A percentile compares a stretch with the other conserved stretches of the same genome.
These are phyloP conservation scores for Caenorhabditis sulstoni DNA, from an alignment of 2,888 invertebrate genomes.

Conservation along the genomic window DNA sequence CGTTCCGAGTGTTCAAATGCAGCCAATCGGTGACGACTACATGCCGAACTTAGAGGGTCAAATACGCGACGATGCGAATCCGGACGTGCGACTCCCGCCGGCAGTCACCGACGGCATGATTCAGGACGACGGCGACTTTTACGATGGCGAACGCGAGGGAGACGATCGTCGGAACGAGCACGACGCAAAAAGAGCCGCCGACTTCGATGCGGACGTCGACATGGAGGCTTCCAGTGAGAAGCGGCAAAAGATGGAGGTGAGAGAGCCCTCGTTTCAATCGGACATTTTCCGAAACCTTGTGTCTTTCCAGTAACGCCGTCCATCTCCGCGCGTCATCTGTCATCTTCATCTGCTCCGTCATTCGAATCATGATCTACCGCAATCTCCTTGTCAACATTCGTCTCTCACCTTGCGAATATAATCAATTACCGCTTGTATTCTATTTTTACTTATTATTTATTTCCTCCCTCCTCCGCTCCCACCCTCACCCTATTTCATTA, in stretches of 20 bases:
- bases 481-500: slow-evolving; percentile 1
- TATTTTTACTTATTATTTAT: no score
- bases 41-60: slow-evolving; percentile 66
- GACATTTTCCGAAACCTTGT: not conserved
- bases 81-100: slow-evolving; percentile 66
- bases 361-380: no score
- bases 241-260: slow-evolving; percentile 20
- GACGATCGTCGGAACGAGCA: slow-evolving; percentile 68
- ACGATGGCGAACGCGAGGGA: slow-evolving; percentile 69
- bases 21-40: slow-evolving; percentile 70
- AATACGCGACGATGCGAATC: slow-evolving; percentile 72
- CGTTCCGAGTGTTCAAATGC: slow-evolving; percentile 79
- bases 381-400: no score
- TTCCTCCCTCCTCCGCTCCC: not conserved
- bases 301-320: slow-evolving; percentile 1
- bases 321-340: not conserved
- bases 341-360: not conserved
- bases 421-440: no score
- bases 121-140: slow-evolving; percentile 68
- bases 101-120: slow-evolving; percentile 65
- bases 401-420: no score
- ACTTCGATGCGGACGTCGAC: slow-evolving; percentile 12
- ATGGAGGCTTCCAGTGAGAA: slow-evolving; percentile 7
- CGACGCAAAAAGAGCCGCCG: slow-evolving; percentile 66
- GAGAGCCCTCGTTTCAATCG: not conserved